Conservation (phyloP, 1,140 invertebrate species). For the Drosophila equinoxialis region DNA sequence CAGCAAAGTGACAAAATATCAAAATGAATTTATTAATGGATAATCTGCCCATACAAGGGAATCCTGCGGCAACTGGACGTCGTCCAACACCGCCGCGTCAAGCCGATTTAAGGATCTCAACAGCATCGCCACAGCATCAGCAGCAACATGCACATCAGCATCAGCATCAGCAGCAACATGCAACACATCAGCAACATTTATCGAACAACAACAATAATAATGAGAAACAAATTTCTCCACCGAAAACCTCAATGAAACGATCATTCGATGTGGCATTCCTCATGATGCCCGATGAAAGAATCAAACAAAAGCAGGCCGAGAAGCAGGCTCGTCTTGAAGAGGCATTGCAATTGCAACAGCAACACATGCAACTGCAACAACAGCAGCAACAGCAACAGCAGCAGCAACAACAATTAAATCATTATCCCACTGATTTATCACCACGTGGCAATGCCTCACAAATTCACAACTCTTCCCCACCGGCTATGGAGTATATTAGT, state of each 20-base stretch:
- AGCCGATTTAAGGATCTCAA: slow-evolving; percentile 66
- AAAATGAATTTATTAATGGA: slow-evolving; percentile 83
- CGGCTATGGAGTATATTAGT: slow-evolving; percentile 67
- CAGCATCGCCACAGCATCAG: slow-evolving; percentile 45
- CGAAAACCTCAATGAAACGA: slow-evolving; percentile 85
- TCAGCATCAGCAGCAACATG: slow-evolving; percentile 34
- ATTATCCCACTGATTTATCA: slow-evolving; percentile 66
- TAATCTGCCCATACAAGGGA: slow-evolving; percentile 63
- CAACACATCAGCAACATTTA: slow-evolving; percentile 30
- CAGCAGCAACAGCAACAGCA: slow-evolving; percentile 52
- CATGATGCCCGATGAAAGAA: slow-evolving; percentile 92
- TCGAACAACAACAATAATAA: slow-evolving; percentile 59
- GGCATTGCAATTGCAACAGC: slow-evolving; percentile 77
- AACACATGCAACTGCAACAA: slow-evolving; percentile 49
- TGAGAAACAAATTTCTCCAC: slow-evolving; percentile 39
- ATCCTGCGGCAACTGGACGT: slow-evolving; percentile 49
- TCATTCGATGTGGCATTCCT: slow-evolving; percentile 94
- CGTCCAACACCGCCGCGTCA: slow-evolving; percentile 61
- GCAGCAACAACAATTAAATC: slow-evolving; percentile 38
- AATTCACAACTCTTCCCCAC: slow-evolving; percentile 52
- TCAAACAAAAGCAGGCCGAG: slow-evolving; percentile 87
- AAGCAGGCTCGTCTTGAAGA: slow-evolving; percentile 84
- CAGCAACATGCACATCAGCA: slow-evolving; percentile 31
- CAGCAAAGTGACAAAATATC: slow-evolving; percentile 8
- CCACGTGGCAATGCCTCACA: slow-evolving; percentile 61